Percentiles rank a stretch among this genome's conserved stretches.
Evolutionary conservation across 2,113 vertebrate species (phyloP).

Genomic region (Brienomyrus brachyistius): DNA sequence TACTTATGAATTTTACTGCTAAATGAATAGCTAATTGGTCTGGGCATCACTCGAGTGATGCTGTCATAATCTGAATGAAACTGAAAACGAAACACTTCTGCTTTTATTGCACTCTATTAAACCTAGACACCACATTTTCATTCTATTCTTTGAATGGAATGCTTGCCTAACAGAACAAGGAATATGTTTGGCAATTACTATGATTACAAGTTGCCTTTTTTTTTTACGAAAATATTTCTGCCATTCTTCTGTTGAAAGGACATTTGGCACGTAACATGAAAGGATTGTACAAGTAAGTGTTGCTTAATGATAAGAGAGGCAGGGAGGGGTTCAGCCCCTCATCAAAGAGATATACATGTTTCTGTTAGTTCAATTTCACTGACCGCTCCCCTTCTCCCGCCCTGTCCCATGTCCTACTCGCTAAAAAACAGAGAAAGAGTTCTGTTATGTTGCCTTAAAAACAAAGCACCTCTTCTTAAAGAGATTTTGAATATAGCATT

Average conservation of each 20-base stretch:
- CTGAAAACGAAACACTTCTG: neutral
- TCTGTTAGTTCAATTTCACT: constrained; percentile 61
- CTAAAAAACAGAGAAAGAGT: constrained; percentile 51
- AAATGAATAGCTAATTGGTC: neutral
- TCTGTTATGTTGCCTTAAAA: constrained; percentile 45
- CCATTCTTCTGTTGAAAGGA: constrained; percentile 30
- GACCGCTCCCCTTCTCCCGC: constrained; percentile 39
- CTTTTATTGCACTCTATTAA: neutral
- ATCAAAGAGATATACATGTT: constrained; percentile 70
- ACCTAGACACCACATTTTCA: neutral
- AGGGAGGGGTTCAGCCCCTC: constrained; percentile 31
- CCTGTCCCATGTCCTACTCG: neutral
- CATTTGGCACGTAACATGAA: constrained; percentile 62
- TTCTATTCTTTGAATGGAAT: neutral
- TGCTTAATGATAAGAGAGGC: constrained; percentile 63
- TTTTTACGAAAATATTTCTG: neutral
- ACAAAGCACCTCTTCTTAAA: constrained; percentile 36
- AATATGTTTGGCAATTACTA: neutral
- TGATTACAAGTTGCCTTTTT: neutral
- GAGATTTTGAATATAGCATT: constrained; percentile 51
- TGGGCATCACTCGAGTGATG: neutral
- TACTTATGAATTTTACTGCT: neutral
- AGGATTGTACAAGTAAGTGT: constrained; percentile 62
- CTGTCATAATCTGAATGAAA: neutral
- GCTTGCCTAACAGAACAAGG: neutral